Conservation (phyloP, 1,140 invertebrate genomes). For the Drosophila tani region DNA sequence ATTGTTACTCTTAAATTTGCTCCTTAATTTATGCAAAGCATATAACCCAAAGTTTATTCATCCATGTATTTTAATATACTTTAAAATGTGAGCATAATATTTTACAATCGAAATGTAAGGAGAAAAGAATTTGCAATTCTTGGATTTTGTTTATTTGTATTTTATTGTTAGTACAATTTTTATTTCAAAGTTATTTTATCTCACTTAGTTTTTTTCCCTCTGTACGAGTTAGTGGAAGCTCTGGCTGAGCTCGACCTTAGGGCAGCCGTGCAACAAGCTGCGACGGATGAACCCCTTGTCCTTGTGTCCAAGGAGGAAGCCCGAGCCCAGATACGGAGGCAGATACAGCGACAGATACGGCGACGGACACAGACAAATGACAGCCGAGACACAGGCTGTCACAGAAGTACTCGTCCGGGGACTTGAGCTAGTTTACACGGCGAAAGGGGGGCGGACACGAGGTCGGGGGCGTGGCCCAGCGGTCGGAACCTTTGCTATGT, state of each 20-base stretch:
- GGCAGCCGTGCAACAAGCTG: conserved; percentile 41
- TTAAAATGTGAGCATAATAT: too few relatives aligned
- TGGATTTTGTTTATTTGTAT: too few relatives aligned
- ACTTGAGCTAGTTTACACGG: conserved; percentile 36
- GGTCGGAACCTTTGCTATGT: conserved; percentile 57
- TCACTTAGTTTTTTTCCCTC: background rate
- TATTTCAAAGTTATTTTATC: background rate
- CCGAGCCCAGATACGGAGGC: conserved; percentile 23
- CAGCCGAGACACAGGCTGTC: conserved; percentile 55
- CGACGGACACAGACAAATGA: conserved; percentile 75
- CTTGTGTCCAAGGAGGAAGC: conserved; percentile 44
- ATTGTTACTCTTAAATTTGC: background rate
- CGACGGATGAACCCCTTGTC: conserved; percentile 67
- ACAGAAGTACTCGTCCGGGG: conserved; percentile 52
- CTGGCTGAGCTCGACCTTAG: conserved; percentile 22
- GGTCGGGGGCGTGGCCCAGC: conserved; percentile 5
- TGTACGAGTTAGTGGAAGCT: background rate
- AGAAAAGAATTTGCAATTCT: too few relatives aligned
- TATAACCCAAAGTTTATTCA: too few relatives aligned
- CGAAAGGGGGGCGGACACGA: background rate
- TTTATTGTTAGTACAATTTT: too few relatives aligned
- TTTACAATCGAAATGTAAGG: too few relatives aligned
- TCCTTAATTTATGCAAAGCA: background rate
- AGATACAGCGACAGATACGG: conserved; percentile 11
- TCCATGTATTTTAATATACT: too few relatives aligned